Evolutionary conservation across 1,140 invertebrate genomes (phyloP).

Genomic region (Caenorhabditis briggsae): DNA sequence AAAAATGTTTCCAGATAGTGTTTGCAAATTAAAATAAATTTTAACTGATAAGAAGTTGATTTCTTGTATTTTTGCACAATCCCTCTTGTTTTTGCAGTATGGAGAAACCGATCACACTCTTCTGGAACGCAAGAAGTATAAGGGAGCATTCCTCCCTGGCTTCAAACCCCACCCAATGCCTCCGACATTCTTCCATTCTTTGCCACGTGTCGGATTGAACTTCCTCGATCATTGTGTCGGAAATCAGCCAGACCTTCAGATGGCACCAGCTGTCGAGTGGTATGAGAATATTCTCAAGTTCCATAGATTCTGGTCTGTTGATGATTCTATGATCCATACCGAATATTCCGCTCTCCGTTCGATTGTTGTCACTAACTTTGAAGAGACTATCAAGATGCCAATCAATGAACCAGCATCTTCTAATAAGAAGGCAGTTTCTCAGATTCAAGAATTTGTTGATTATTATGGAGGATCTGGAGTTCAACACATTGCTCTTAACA

Average conservation of each 20-base stretch:
- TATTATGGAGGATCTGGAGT: conserved; percentile 97
- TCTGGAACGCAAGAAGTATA: conserved; percentile 88
- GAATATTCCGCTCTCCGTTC: conserved; percentile 95
- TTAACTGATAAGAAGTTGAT: not conserved
- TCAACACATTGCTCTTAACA: conserved; percentile 97
- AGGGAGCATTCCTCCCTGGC: conserved; percentile 90
- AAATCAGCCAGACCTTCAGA: conserved; percentile 92
- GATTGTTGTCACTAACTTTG: conserved; percentile 95
- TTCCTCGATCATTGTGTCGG: conserved; percentile 98
- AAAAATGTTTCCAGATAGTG: not conserved
- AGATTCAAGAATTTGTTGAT: conserved; percentile 98
- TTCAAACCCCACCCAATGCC: conserved; percentile 80
- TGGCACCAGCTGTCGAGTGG: conserved; percentile 91
- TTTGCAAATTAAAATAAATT: not conserved
- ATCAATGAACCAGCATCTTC: conserved; percentile 98
- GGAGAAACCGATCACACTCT: conserved; percentile 96
- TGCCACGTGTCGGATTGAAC: conserved; percentile 84
- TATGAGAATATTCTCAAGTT: conserved; percentile 94
- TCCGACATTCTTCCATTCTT: conserved; percentile 67
- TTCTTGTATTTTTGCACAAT: not conserved
- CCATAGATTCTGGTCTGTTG: conserved; percentile 97
- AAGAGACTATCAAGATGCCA: conserved; percentile 98
- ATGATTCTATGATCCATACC: conserved; percentile 94
- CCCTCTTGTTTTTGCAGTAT: conserved; percentile 82
- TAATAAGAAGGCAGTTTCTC: conserved; percentile 88